phyloP scores from a whole-genome alignment of 2,113 vertebrate genomes.

The Probosciger aterrimus region DNA sequence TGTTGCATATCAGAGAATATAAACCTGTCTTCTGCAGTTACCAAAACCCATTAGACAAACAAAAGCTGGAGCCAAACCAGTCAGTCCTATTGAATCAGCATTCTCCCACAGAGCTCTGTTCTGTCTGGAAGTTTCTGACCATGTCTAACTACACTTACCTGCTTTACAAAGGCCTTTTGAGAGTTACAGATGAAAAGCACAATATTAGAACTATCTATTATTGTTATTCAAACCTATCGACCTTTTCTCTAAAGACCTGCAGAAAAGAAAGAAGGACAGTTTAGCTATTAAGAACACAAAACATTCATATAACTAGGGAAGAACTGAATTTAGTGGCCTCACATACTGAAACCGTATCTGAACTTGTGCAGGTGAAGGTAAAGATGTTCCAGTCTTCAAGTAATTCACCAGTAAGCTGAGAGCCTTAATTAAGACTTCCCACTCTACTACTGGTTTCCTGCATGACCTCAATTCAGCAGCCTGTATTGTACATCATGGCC shows the following conservation, averaged over 20 bases:
- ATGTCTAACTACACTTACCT: background rate
- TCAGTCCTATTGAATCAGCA: background rate
- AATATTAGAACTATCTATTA: background rate
- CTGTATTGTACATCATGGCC: too few species aligned
- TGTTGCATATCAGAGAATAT: background rate
- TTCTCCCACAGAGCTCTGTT: background rate
- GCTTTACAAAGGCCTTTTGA: background rate
- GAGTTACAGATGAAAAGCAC: background rate
- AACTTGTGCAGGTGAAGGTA: background rate
- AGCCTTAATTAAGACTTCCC: background rate
- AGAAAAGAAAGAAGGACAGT: background rate
- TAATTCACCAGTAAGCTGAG: background rate
- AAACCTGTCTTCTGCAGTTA: background rate
- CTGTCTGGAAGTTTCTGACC: background rate
- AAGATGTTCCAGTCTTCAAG: background rate
- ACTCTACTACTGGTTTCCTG: accelerated
- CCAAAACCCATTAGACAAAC: background rate
- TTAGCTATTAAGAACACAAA: background rate
- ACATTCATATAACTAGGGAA: background rate
- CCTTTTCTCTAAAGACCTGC: background rate
- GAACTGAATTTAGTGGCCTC: background rate
- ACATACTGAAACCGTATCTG: background rate
- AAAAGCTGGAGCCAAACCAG: background rate
- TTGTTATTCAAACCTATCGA: background rate
- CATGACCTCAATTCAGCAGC: background rate